A percentile compares a stretch with the other conserved stretches of the same genome.
Evolutionary conservation across 2,113 vertebrate genomes (phyloP).

Genomic region (Vireo altiloquus): DNA sequence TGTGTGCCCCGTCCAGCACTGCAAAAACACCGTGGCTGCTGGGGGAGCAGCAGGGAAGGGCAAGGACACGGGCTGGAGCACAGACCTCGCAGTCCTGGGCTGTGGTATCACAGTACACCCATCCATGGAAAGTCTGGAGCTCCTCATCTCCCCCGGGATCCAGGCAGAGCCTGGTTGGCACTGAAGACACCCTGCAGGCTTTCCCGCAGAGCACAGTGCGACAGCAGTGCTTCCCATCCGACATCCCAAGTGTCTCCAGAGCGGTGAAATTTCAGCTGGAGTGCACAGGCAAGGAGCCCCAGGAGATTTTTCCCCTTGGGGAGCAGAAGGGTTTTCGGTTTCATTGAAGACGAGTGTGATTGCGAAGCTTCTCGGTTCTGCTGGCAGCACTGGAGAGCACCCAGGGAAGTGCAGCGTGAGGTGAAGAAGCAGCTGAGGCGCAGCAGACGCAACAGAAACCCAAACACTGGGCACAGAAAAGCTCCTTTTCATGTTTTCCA

Average conservation of each 20-base stretch:
- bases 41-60: not conserved
- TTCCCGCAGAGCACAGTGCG: not conserved
- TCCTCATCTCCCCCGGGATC: not conserved
- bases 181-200: not conserved
- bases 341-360: not conserved
- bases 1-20: rapidly evolving
- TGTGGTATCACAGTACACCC: not conserved
- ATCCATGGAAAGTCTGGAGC: rapidly evolving
- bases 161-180: not conserved
- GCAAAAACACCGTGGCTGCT: not conserved
- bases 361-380: not conserved
- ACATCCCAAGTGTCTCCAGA: not conserved
- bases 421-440: not conserved
- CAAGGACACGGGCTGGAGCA: rapidly evolving
- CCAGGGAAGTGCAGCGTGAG: not conserved
- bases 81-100: rapidly evolving
- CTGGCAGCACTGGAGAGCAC: not conserved
- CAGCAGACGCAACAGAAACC: not conserved
- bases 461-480: not conserved
- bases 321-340: not conserved
- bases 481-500: not conserved
- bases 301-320: not conserved
- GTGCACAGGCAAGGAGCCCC: not conserved
- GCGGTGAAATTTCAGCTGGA: not conserved
- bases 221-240: rapidly evolving